Percentiles rank a stretch among this genome's conserved stretches.
phyloP scores from a whole-genome alignment of 2,888 invertebrate genomes.

The Polyploca ridens region DNA sequence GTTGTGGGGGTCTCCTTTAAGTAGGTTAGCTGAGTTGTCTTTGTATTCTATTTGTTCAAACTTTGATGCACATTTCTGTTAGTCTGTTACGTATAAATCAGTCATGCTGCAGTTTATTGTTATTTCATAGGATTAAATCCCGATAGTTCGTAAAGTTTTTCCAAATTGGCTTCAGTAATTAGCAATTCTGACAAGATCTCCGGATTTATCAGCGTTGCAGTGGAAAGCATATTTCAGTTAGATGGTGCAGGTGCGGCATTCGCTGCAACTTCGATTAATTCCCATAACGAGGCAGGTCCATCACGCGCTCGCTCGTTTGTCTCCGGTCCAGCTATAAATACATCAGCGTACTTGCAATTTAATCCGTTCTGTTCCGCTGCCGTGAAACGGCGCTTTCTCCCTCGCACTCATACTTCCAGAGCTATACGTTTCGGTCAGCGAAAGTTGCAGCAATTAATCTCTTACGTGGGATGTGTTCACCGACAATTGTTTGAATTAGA shows the following conservation, averaged over 20 bases:
- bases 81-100: neutral
- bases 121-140: neutral
- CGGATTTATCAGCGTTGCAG: conserved; percentile 12
- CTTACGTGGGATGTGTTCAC: conserved; percentile 53
- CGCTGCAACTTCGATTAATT: conserved; percentile 82
- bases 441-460: conserved; percentile 74
- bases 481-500: conserved; percentile 59
- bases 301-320: conserved; percentile 82
- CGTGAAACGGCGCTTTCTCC: conserved; percentile 61
- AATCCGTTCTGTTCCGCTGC: conserved; percentile 78
- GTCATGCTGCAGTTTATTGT: neutral
- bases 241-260: conserved; percentile 75
- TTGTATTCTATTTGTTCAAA: conserved; percentile 36
- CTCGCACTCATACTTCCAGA: conserved; percentile 47
- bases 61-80: conserved; percentile 3
- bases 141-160: neutral
- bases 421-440: conserved; percentile 59
- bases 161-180: neutral
- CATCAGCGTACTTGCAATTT: conserved; percentile 84
- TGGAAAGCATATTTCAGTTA: conserved; percentile 71
- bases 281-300: conserved; percentile 84
- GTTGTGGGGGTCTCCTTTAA: conserved; percentile 64
- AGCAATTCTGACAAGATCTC: conserved; percentile 8
- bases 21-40: conserved; percentile 44
- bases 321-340: conserved; percentile 82